Evolutionary conservation across 2,797 vertebrate genomes (phyloP).

Genomic region (Loriculus beryllinus): DNA sequence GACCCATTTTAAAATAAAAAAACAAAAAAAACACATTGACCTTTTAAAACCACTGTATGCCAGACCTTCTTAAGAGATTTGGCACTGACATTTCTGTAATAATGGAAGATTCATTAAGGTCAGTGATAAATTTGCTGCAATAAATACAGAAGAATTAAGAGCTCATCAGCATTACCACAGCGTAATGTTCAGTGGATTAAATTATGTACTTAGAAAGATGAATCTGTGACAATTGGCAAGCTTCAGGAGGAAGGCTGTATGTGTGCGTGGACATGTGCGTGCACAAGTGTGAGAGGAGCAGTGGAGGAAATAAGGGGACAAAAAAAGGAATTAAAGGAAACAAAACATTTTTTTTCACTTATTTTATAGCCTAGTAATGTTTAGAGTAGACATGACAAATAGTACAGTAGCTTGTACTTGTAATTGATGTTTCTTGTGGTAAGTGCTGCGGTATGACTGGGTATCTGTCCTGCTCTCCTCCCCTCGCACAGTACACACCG

Average conservation of each 20-base stretch:
- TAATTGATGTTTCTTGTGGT: not conserved
- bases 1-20: not conserved
- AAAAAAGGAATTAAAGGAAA: not conserved
- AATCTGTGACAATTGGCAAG: conserved; percentile 64
- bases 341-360: not conserved
- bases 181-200: conserved; percentile 55
- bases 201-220: conserved; percentile 68
- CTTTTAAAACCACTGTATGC: conserved; percentile 52
- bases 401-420: not conserved
- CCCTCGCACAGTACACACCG: accelerated
- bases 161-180: conserved; percentile 65
- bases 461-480: not conserved
- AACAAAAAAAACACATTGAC: conserved; percentile 1
- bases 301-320: not conserved
- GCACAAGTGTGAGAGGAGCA: not conserved
- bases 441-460: not conserved
- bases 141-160: conserved; percentile 75
- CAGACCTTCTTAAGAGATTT: conserved; percentile 70
- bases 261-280: not conserved
- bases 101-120: conserved; percentile 73
- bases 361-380: conserved; percentile 6
- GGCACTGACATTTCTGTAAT: conserved; percentile 60
- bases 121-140: conserved; percentile 63
- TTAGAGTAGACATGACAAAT: conserved; percentile 13
- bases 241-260: conserved; percentile 23